These are phyloP conservation scores for Neelides folsomi DNA, from an alignment of 2,888 invertebrate genomes.

Conservation along the genomic window DNA sequence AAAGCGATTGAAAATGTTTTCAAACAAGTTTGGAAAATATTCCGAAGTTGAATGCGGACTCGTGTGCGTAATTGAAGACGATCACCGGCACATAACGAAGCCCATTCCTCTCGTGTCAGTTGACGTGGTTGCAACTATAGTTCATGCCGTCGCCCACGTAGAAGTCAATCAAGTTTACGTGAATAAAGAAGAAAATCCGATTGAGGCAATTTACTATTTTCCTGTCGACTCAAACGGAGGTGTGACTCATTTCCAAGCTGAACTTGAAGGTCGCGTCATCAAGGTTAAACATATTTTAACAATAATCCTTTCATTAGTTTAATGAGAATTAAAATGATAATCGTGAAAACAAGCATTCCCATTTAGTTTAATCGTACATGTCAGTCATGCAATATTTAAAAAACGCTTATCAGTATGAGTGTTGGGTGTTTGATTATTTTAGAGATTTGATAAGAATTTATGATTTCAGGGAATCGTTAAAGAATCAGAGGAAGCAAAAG, in stretches of 20 bases:
- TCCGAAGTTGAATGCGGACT: constrained; percentile 16
- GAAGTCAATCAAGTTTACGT: constrained; percentile 27
- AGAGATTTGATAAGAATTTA: background rate
- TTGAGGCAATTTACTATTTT: constrained; percentile 31
- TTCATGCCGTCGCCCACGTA: constrained; percentile 25
- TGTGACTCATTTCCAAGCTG: constrained; percentile 27
- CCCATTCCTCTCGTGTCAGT: constrained; percentile 24
- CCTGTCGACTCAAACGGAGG: constrained; percentile 28
- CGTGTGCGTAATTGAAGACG: constrained; percentile 5
- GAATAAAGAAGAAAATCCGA: constrained; percentile 28
- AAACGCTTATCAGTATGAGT: no score
- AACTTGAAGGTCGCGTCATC: constrained; percentile 19
- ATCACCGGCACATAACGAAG: background rate
- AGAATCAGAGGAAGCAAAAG: constrained; percentile 24
- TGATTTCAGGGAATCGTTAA: constrained; percentile 23
- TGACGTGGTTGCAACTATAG: constrained; percentile 14
- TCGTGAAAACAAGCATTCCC: no score
- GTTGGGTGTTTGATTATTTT: background rate
- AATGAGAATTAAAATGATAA: no score
- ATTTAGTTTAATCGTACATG: no score
- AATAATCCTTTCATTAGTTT: no score
- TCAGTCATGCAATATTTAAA: no score
- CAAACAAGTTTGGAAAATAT: constrained; percentile 9
- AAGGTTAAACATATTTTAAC: constrained; percentile 8
- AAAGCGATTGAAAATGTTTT: constrained; percentile 13